These are phyloP conservation scores for Sitophilus oryzae DNA, from an alignment of 1,140 invertebrate genomes.

Conservation along the genomic window DNA sequence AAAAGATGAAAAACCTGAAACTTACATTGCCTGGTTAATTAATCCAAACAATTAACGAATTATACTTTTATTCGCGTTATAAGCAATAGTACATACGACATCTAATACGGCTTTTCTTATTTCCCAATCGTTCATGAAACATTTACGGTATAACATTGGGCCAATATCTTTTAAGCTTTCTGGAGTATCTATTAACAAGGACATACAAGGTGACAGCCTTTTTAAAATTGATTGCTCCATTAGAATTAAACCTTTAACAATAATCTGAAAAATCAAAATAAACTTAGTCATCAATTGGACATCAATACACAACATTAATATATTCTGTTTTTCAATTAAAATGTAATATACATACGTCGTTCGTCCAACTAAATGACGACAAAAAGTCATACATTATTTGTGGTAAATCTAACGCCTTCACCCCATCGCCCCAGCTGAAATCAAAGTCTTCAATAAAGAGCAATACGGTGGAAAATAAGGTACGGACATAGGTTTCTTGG, in stretches of 20 bases:
- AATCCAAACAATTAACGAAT: too few relatives aligned
- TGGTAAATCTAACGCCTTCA: not conserved
- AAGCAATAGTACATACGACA: not conserved
- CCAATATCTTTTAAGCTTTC: not conserved
- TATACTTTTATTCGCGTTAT: not conserved
- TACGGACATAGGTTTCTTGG: not conserved
- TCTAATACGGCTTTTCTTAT: not conserved
- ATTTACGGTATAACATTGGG: not conserved
- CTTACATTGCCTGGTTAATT: too few relatives aligned
- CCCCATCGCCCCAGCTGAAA: not conserved
- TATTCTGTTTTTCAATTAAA: not conserved
- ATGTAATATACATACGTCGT: not conserved
- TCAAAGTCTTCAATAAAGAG: not conserved
- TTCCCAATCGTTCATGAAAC: not conserved
- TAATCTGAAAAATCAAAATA: not conserved
- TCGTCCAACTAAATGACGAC: not conserved
- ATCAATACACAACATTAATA: too few relatives aligned
- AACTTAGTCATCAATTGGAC: too few relatives aligned
- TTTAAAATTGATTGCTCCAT: not conserved
- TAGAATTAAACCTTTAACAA: not conserved
- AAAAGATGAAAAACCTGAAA: constrained; percentile 20
- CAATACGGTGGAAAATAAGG: not conserved
- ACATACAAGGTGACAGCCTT: not conserved
- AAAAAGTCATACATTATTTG: not conserved
- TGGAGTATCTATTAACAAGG: not conserved